A percentile compares a stretch with the other conserved stretches of the same genome.
phyloP scores from a whole-genome alignment of 2,797 vertebrate genomes.

The Dryobates pubescens region DNA sequence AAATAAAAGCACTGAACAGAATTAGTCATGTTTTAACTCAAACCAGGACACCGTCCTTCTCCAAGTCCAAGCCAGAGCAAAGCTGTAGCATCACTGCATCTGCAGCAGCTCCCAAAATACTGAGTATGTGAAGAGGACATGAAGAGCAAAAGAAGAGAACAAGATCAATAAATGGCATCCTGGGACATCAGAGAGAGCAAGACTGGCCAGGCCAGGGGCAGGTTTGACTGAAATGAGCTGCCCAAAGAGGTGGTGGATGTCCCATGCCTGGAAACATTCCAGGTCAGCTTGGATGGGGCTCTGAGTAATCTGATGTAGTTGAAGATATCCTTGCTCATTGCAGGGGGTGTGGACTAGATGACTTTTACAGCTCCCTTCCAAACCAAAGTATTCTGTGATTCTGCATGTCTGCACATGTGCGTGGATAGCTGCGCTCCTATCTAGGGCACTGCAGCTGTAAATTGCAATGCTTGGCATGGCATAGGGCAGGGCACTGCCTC shows the following conservation, averaged over 20 bases:
- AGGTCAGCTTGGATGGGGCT: rapidly evolving
- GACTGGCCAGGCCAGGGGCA: not conserved
- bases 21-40: too few relatives aligned
- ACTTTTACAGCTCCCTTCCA: not conserved
- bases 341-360: not conserved
- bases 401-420: rapidly evolving
- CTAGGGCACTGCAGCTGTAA: not conserved
- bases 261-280: not conserved
- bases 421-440: not conserved
- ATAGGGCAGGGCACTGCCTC: not conserved
- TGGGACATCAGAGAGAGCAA: not conserved
- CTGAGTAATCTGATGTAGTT: not conserved
- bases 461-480: not conserved
- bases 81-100: not conserved
- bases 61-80: not conserved
- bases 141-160: too few relatives aligned
- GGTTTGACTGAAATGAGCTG: not conserved
- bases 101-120: not conserved
- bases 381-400: not conserved
- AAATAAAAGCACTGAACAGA: too few relatives aligned
- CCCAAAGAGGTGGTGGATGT: not conserved
- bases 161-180: not conserved
- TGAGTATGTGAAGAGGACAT: not conserved
- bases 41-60: not conserved
- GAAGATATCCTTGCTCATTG: not conserved